These are phyloP conservation scores for Tinamus guttatus DNA, from an alignment of 2,113 vertebrate genomes.

Conservation along the genomic window DNA sequence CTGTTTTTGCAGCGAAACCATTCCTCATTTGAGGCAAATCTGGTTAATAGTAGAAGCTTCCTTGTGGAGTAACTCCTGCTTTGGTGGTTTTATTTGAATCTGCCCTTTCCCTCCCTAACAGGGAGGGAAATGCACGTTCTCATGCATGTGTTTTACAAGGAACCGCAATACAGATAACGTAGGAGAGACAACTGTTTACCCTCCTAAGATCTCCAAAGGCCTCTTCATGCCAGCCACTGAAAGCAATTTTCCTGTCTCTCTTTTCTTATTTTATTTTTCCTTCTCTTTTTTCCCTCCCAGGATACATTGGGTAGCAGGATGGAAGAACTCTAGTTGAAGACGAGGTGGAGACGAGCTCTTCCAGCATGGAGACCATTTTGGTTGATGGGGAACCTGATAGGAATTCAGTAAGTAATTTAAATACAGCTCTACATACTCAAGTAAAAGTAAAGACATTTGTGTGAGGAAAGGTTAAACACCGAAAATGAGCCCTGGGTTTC, in stretches of 20 bases:
- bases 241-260: not conserved
- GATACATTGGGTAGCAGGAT: slow-evolving; percentile 50
- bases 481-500: not conserved
- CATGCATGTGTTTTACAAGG: not conserved
- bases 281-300: slow-evolving; percentile 7
- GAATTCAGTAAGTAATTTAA: slow-evolving; percentile 77
- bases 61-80: not conserved
- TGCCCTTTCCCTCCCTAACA: not conserved
- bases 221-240: not conserved
- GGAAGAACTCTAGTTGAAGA: slow-evolving; percentile 58
- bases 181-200: fast-evolving
- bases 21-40: not conserved
- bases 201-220: not conserved
- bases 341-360: slow-evolving; percentile 15
- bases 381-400: slow-evolving; percentile 77
- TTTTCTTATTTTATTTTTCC: not conserved
- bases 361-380: slow-evolving; percentile 75
- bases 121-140: not conserved
- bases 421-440: not conserved
- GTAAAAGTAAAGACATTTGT: not conserved
- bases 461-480: not conserved
- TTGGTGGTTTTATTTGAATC: not conserved
- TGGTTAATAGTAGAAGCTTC: not conserved
- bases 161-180: fast-evolving
- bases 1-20: not conserved